Evolutionary conservation across 2,797 vertebrate species (phyloP), one percentile per base, ranked within the genome.

Genomic region (Hoplostethus atlanticus): DNA sequence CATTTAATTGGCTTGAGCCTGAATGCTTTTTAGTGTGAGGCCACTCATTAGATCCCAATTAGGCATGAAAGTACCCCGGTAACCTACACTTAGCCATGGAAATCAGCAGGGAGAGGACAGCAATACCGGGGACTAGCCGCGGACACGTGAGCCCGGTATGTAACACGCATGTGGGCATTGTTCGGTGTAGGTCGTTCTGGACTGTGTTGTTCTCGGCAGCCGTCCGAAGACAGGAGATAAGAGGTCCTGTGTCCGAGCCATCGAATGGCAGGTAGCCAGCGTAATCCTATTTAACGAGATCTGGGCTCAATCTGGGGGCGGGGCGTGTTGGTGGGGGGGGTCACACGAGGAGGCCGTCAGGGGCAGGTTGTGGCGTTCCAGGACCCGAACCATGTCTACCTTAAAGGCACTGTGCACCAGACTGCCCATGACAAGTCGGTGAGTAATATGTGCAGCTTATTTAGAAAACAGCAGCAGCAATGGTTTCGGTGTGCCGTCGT

Each of bases 271-370:
- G 88, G 84, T 87, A 90, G 92, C 91, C 91, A 90, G 65, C 59
- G 15, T 94, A 94, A 93, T 93, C 90, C 92, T 91, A 85, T 92
- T 92, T 91, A 89, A 88, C 77, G 75, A 89, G 84, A 92, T 92
- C 81, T 88, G 73, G 71, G 70, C 70, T 84, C 88, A 84, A 81
- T 77, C 68, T 36, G 21, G 67, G 84, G 73, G 64, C 73, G 81
- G 73, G 77, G 53, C 12, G 30, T 52, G 78, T 76, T 73, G 81
- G 69, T 76, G 21, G 21, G 21, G 21, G 82, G 87, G 91, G 88
- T 89, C 86, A 90, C 73, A 67, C n/a, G 31, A 89, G 87, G 79
- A 89, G 81, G 61, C 82, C 46, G 56, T 55, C 42, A 47, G 63
- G 81, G 85, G 89, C 77, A 87, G 73, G 16, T 59, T 61, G 64